These are phyloP conservation scores for Ondatra zibethicus DNA, from an alignment of 2,113 vertebrate genomes.

Conservation along the genomic window DNA sequence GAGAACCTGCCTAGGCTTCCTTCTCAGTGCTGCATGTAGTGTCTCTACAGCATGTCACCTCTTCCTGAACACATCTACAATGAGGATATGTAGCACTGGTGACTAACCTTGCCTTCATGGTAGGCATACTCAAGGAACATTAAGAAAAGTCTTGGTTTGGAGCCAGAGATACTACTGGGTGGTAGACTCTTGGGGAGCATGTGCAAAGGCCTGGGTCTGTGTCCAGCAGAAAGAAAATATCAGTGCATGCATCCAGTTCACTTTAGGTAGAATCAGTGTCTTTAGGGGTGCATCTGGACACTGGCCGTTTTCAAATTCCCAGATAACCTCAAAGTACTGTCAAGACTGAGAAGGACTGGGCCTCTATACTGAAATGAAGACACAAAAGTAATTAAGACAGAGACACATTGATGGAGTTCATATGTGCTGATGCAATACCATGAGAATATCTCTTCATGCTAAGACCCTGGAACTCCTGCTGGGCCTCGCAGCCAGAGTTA, in stretches of 20 bases:
- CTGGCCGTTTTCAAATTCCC: neutral
- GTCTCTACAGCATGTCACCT: neutral
- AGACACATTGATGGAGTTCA: neutral
- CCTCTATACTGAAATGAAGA: neutral
- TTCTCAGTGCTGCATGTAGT: neutral
- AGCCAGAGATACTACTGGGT: neutral
- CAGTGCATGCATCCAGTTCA: too few species aligned
- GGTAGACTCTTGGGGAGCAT: neutral
- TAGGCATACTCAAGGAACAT: neutral
- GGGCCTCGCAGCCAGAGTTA: neutral
- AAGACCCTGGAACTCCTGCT: neutral
- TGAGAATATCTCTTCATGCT: neutral
- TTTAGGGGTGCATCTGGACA: neutral
- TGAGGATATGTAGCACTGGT: too few species aligned
- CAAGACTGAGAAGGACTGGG: neutral
- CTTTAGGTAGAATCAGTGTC: neutral
- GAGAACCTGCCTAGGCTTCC: neutral
- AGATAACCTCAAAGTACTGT: neutral
- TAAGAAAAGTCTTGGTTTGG: neutral
- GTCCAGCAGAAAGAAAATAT: neutral
- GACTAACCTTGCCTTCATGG: neutral
- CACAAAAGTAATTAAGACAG: neutral
- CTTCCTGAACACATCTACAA: neutral
- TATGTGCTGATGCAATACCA: neutral
- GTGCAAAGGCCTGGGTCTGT: neutral